phyloP scores from a whole-genome alignment of 2,888 invertebrate species.

The Palloptera scutellata region DNA sequence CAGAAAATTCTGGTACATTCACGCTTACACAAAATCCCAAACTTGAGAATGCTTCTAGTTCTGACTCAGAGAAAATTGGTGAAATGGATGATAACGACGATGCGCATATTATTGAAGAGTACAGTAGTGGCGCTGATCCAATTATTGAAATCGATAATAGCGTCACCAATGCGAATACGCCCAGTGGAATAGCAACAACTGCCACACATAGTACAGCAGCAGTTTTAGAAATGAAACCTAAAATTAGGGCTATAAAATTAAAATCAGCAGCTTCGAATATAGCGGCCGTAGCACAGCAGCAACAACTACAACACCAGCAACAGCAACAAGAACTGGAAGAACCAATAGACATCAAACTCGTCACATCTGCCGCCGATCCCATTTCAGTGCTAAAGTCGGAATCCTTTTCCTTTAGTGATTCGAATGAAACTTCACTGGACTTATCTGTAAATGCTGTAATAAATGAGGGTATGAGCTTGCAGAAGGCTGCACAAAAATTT shows the following conservation, averaged over 20 bases:
- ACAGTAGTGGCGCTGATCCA: conserved; percentile 45
- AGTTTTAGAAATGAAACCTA: background rate
- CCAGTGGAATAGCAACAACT: conserved; percentile 23
- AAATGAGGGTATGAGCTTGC: conserved; percentile 58
- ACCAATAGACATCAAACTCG: conserved; percentile 42
- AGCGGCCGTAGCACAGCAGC: conserved; percentile 14
- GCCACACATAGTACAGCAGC: background rate
- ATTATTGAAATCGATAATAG: conserved; percentile 47
- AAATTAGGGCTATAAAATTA: conserved; percentile 38
- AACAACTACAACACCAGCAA: conserved; percentile 21
- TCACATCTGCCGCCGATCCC: conserved; percentile 34
- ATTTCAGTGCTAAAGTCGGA: conserved; percentile 44
- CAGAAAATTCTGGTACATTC: conserved; percentile 59
- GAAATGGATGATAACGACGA: conserved; percentile 46
- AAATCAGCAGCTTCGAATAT: conserved; percentile 23
- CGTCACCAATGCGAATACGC: conserved; percentile 14
- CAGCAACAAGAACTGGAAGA: conserved; percentile 35
- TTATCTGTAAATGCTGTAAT: conserved; percentile 60
- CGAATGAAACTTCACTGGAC: conserved; percentile 37
- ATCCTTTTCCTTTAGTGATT: conserved; percentile 26
- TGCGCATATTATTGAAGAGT: conserved; percentile 53
- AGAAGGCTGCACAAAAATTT: conserved; percentile 61
- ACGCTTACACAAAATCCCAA: conserved; percentile 57
- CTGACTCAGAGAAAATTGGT: conserved; percentile 42
- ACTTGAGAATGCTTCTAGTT: conserved; percentile 41